phyloP scores from a whole-genome alignment of 2,113 vertebrate species.

The Mesembrinibis cayennensis region DNA sequence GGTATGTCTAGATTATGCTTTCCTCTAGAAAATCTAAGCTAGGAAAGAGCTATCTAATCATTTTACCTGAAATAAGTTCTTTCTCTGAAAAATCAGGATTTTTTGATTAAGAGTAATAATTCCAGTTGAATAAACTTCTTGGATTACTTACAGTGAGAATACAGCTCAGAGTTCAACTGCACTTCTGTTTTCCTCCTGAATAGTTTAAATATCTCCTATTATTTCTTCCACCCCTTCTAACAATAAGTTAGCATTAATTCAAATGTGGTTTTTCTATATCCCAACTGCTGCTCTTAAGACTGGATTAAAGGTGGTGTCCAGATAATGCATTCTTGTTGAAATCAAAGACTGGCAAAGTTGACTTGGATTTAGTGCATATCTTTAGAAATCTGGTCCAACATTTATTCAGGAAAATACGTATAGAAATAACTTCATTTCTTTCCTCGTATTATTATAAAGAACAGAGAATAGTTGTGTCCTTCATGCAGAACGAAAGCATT shows the following conservation, averaged over 20 bases:
- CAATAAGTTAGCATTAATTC: background rate
- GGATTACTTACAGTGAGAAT: background rate
- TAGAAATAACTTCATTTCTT: background rate
- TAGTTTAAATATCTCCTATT: background rate
- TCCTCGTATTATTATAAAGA: background rate
- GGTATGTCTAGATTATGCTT: background rate
- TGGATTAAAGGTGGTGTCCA: background rate
- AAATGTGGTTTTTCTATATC: background rate
- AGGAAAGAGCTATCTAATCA: background rate
- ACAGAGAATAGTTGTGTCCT: background rate
- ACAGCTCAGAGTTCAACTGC: background rate
- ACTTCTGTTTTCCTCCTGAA: background rate
- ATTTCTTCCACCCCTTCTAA: background rate
- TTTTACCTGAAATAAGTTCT: background rate
- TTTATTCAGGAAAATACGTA: background rate
- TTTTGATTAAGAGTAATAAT: background rate
- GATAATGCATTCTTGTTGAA: background rate
- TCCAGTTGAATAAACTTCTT: background rate
- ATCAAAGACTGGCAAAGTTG: background rate
- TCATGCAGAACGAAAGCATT: background rate
- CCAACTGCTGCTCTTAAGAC: background rate
- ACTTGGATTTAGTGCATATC: background rate
- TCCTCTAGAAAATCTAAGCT: background rate
- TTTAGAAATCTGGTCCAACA: background rate
- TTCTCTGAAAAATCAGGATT: background rate